Base-by-base conservation (phyloP, 2,113 vertebrate species). In the Isichthys henryi region DNA sequence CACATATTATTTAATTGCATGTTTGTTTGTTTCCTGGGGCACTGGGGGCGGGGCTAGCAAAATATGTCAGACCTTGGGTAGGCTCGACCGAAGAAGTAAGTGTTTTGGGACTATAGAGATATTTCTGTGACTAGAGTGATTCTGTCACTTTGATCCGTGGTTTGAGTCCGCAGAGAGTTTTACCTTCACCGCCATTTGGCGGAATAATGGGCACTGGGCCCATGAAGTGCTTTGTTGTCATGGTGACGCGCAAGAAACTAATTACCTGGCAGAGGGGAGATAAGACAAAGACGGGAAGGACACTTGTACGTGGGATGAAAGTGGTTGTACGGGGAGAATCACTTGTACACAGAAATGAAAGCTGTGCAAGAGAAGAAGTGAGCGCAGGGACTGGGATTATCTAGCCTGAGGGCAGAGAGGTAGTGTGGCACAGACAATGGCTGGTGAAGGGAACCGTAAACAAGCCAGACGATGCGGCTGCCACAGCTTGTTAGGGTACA, bases 141-240 rank as follows among this genome's bases (percentile, higher is more conserved):
- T 80, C 74, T 27, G n/a, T 21, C 85, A 27, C 83, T 91, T 89
- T 91, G 87, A 86, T 90, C 88, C 88, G 9, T 86, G 56, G 77
- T 43, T 88, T 90, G 53, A 90, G 90, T 88, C 90, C 56, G 66
- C 45, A 49, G 90, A 86, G 77, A 56, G 46, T 83, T 50, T 58
- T 83, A 19, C 82, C 62, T 86, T 86, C 52, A n/a, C 52, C 10
- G 35, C 35, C 53, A 83, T 92, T 93, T 91, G 90, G 92, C 90
- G 93, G 93, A 94, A 95, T 94, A 95, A 95, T 93, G 94, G 94
- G 94, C 86, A 90, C 90, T 90, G 93, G 92, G 93, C 92, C 91
- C 93, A 89, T 91, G 35, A 92, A 93, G 92, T 70, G 91, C 93
- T 95, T 95, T 95, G 95, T 96, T 95, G 94, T 95, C 94, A 96